A percentile compares a stretch with the other conserved stretches of the same genome.
phyloP scores from a whole-genome alignment of 2,113 vertebrate genomes.

The Pontoporia blainvillei region DNA sequence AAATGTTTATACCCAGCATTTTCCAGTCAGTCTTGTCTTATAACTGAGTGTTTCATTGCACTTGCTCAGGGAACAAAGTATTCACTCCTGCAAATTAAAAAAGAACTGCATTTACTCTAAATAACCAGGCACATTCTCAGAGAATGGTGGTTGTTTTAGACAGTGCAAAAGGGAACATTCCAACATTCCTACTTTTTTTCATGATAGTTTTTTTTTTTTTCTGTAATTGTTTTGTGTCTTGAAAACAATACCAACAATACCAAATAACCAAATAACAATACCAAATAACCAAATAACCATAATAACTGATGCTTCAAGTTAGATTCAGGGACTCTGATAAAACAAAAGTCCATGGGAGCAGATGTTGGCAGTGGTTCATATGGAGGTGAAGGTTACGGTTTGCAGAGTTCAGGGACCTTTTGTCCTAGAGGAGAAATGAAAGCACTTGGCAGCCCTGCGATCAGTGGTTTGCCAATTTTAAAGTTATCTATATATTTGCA shows the following conservation, averaged over 20 bases:
- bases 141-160: neutral
- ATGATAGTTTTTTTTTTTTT: neutral
- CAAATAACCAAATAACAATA: no score
- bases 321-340: neutral
- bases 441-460: no score
- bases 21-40: neutral
- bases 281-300: neutral
- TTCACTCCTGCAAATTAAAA: neutral
- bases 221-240: neutral
- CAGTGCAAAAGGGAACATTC: neutral
- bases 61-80: neutral
- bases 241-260: neutral
- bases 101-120: rapidly evolving
- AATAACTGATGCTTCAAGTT: neutral
- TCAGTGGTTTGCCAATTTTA: neutral
- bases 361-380: neutral
- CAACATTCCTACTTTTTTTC: neutral
- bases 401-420: rapidly evolving
- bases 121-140: neutral
- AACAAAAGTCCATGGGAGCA: neutral
- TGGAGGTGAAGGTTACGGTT: neutral
- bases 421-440: neutral
- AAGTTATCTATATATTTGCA: neutral
- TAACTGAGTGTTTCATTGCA: neutral
- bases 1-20: neutral